Conservation (phyloP, 1,140 invertebrate genomes). For the Lucilia cuprina region DNA sequence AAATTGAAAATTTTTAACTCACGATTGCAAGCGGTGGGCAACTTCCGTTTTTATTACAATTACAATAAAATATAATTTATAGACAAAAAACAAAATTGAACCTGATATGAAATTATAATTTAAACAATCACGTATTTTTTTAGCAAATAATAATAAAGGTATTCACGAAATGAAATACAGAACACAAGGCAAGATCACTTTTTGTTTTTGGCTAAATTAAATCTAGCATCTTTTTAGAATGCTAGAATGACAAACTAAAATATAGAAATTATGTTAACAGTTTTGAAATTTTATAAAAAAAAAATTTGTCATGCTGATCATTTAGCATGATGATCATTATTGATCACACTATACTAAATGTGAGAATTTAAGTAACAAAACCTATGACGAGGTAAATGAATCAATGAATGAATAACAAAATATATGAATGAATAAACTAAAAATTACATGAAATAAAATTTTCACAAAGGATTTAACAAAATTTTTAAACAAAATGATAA, state of each 20-base stretch:
- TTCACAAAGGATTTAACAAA: neutral
- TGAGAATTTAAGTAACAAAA: neutral
- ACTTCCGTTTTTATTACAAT: neutral
- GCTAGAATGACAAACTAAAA: too few relatives aligned
- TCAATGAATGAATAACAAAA: too few relatives aligned
- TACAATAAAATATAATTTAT: neutral
- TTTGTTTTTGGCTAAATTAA: too few relatives aligned
- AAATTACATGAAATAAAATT: neutral
- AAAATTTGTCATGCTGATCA: neutral
- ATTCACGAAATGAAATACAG: neutral
- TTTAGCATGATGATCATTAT: neutral
- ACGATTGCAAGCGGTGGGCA: neutral
- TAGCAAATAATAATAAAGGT: neutral
- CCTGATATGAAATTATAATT: slow-evolving; percentile 3
- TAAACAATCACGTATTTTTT: neutral
- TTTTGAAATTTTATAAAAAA: too few relatives aligned
- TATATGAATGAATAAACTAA: neutral
- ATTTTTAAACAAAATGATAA: neutral
- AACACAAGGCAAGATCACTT: too few relatives aligned
- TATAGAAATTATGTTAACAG: too few relatives aligned
- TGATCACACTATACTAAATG: neutral
- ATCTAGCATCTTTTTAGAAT: too few relatives aligned
- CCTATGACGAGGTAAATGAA: too few relatives aligned
- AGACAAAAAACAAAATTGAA: neutral
- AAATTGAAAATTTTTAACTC: neutral